A percentile compares a stretch with the other conserved stretches of the same genome.
phyloP scores from a whole-genome alignment of 92 coral and sea anemone genomes.

The Pocillopora meandrina region DNA sequence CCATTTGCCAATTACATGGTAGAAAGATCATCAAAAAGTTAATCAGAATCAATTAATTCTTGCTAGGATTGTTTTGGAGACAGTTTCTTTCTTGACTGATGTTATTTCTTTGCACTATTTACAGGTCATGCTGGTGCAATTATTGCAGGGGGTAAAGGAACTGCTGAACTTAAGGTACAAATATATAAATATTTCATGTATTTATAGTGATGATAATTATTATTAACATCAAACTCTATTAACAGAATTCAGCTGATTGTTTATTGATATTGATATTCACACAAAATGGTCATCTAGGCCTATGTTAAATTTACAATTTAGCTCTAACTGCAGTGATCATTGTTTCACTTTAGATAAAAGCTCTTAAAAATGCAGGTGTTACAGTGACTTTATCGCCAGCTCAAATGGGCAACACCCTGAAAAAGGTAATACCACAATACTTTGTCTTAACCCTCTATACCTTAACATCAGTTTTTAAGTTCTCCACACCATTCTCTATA shows the following conservation, averaged over 20 bases:
- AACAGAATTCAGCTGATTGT: no score
- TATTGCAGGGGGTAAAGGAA: slow-evolving; percentile 92
- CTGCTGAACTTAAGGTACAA: slow-evolving; percentile 90
- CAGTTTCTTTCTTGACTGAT: not conserved
- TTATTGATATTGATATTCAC: no score
- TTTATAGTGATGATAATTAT: no score
- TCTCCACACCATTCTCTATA: no score
- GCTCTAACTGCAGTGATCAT: not conserved
- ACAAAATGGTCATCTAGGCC: not conserved
- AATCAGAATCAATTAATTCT: no score
- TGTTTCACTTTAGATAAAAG: slow-evolving; percentile 68
- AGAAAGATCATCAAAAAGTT: no score
- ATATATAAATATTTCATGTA: not conserved
- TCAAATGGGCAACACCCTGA: slow-evolving; percentile 95
- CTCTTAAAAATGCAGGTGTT: slow-evolving; percentile 95
- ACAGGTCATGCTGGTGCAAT: slow-evolving; percentile 98
- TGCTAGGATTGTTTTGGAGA: no score
- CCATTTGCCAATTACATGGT: no score
- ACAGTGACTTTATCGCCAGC: slow-evolving; percentile 94
- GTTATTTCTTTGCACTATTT: not conserved
- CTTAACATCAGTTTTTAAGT: no score
- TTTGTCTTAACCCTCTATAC: not conserved
- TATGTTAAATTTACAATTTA: not conserved
- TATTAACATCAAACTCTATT: no score
- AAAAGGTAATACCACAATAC: slow-evolving; percentile 55